Conservation (phyloP, 2,797 vertebrate genomes). For the Spinus pinus region DNA sequence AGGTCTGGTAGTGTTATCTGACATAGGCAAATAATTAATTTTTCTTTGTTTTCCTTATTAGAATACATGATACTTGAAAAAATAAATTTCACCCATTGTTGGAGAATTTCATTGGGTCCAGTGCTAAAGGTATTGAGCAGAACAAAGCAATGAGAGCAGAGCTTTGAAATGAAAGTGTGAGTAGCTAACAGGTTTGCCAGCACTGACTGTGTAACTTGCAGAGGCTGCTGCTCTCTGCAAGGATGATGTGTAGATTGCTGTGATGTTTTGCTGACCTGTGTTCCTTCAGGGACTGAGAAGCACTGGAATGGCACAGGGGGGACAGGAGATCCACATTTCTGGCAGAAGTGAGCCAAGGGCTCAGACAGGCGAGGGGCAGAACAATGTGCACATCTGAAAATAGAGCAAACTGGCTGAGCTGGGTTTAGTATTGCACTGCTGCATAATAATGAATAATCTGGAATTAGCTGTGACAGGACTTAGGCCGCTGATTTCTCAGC, state of each 20-base stretch:
- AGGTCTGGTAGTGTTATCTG: neutral
- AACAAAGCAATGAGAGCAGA: neutral
- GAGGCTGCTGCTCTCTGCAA: neutral
- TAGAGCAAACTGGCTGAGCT: neutral
- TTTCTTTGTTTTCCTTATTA: neutral
- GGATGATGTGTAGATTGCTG: neutral
- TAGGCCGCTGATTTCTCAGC: neutral
- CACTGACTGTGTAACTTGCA: neutral
- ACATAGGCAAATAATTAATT: neutral
- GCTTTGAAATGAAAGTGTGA: neutral
- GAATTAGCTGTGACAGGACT: neutral
- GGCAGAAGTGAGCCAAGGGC: slow-evolving; percentile 85
- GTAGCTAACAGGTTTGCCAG: neutral
- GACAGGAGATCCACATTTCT: slow-evolving; percentile 82
- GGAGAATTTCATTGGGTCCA: neutral
- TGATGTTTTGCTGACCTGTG: slow-evolving; percentile 78
- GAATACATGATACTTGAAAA: neutral
- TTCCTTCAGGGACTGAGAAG: slow-evolving; percentile 78
- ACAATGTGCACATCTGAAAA: slow-evolving; percentile 83
- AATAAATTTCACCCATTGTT: neutral
- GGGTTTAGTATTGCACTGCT: neutral
- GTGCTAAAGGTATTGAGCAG: neutral
- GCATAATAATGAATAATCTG: neutral
- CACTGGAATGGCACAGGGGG: slow-evolving; percentile 73
- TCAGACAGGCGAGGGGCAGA: slow-evolving; percentile 78